Base-by-base conservation (phyloP, 1,140 invertebrate species). In the Conus ventricosus region DNA sequence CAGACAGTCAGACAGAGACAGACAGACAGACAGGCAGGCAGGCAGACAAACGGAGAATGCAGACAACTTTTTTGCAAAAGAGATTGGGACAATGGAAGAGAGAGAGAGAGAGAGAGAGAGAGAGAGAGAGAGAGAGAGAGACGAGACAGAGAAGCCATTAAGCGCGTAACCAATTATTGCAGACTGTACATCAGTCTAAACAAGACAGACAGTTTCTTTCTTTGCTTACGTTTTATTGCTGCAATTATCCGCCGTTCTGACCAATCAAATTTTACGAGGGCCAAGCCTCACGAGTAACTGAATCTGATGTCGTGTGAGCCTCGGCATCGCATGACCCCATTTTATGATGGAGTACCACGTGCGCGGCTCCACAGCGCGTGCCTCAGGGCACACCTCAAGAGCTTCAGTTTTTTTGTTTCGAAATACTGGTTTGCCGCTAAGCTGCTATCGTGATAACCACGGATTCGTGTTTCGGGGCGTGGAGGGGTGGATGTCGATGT, bases 61-160 rank as follows among this genome's bases (percentile, higher is more conserved):
- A 39, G 39, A 39, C 39, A 1, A 1, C 3, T 39, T 39, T 39
- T 39, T 39, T 39, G 3, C 0, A 1, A 39, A 39, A 39, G 39
- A 39, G 39, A 39, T 39, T 39, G 39, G 39, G 39, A 39, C n/a
- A 25, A 7, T 7, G 7, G 67, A 25, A n/a, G 13, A n/a, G 67
- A n/a, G 67, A n/a, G 67, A n/a, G 67, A n/a, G 20, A n/a, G 67
- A n/a, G 67, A n/a, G 67, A n/a, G 67, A n/a, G 67, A 7, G 67
- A 10, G 80, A 27, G 80, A 8, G 39, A 81, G 80, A 51, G 82
- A 55, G 53, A 54, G 25, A 84, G 82, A 54, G 53, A 84, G 82
- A 84, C 5, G 6, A 55, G 7, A 55, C 7, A 55, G 53, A 84
- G 6, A 54, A 5, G 20, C 10, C 54, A 53, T 1, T 10, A 23